Conservation (phyloP, 2,888 invertebrate species). For the Phytoseiulus persimilis region DNA sequence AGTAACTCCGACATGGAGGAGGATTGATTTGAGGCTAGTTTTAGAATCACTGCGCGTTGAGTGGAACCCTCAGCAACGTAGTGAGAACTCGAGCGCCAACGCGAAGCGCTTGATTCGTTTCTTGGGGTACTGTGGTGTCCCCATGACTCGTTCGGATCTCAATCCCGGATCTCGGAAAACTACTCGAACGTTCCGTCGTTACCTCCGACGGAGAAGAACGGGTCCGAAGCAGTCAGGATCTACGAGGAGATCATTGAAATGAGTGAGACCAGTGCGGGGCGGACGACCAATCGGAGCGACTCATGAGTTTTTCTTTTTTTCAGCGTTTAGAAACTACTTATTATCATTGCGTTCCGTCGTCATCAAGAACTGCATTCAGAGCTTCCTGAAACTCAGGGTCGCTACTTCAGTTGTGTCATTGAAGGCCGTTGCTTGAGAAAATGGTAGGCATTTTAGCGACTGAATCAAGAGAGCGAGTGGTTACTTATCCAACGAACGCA, state of each 20-base stretch:
- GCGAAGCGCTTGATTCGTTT: too few relatives aligned
- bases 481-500: too few relatives aligned
- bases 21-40: too few relatives aligned
- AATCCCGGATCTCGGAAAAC: too few relatives aligned
- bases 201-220: too few relatives aligned
- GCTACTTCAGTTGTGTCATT: not conserved
- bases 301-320: not conserved
- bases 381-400: slow-evolving; percentile 5
- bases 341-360: not conserved
- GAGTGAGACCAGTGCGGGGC: not conserved
- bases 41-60: too few relatives aligned
- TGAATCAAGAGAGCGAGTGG: not conserved
- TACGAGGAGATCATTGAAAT: not conserved
- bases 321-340: not conserved
- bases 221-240: not conserved
- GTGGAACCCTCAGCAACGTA: too few relatives aligned
- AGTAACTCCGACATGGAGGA: too few relatives aligned
- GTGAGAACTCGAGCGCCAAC: too few relatives aligned
- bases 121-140: too few relatives aligned
- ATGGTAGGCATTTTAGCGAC: not conserved
- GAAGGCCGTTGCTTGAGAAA: not conserved
- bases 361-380: not conserved
- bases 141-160: too few relatives aligned
- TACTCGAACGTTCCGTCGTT: too few relatives aligned
- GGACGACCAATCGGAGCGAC: not conserved